A percentile compares a stretch with the other conserved stretches of the same genome.
phyloP scores from a whole-genome alignment of 2,888 invertebrate genomes.

The Drosophila suboccidentalis region DNA sequence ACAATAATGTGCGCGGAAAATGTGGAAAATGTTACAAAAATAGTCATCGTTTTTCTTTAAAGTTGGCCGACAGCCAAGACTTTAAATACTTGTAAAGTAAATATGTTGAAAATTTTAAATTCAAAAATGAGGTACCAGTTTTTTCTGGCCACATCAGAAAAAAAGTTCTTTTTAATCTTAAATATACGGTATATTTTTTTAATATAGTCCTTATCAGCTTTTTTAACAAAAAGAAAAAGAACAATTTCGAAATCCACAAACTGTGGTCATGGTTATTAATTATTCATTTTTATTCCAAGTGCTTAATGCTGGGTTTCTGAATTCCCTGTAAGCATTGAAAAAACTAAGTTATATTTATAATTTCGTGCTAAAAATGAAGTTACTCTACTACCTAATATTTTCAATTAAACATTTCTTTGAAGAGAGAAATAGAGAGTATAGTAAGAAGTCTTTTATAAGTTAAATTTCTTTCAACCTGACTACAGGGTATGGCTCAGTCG shows the following conservation, averaged over 20 bases:
- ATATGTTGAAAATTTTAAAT: constrained; percentile 20
- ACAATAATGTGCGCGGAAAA: constrained; percentile 26
- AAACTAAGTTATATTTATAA: background rate
- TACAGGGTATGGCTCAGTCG: constrained; percentile 4
- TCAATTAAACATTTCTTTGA: too few species aligned
- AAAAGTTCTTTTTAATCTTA: background rate
- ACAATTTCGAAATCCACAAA: background rate
- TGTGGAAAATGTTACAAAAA: constrained; percentile 56
- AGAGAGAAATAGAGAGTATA: too few species aligned
- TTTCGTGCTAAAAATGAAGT: too few species aligned
- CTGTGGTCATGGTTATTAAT: background rate
- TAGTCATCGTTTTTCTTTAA: constrained; percentile 20
- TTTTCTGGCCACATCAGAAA: background rate
- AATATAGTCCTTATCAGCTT: background rate
- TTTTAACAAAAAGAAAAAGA: background rate
- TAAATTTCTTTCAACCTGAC: background rate
- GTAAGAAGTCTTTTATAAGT: background rate
- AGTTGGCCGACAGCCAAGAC: constrained; percentile 42
- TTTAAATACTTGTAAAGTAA: constrained; percentile 39
- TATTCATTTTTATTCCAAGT: background rate
- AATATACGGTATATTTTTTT: background rate
- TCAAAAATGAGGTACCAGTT: constrained; percentile 3
- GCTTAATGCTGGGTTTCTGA: background rate
- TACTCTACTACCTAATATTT: too few species aligned
- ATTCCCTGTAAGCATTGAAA: background rate